These are phyloP conservation scores for Palaemon carinicauda DNA, from an alignment of 1,140 invertebrate species.

Conservation along the genomic window DNA sequence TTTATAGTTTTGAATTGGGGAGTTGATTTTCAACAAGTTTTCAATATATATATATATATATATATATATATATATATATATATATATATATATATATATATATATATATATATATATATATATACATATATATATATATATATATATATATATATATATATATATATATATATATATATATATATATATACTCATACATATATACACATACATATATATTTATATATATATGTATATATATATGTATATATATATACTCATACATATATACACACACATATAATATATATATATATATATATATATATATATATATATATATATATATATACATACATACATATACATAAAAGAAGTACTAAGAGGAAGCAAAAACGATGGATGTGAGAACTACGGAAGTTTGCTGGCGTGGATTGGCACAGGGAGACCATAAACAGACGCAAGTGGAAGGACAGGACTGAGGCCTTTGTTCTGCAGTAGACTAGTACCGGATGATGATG, in stretches of 20 bases:
- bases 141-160: neutral
- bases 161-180: neutral
- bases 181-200: neutral
- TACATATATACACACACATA: neutral
- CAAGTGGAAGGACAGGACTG: too few species aligned
- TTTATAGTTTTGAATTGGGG: too few species aligned
- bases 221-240: neutral
- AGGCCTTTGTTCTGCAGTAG: too few species aligned
- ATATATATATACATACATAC: neutral
- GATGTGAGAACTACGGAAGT: too few species aligned
- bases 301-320: conserved; percentile 2
- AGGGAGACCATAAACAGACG: too few species aligned
- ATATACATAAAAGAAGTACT: too few species aligned
- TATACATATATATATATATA: neutral
- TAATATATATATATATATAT: conserved; percentile 2
- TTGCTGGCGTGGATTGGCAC: too few species aligned
- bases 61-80: neutral
- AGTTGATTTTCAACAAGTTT: too few species aligned
- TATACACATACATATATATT: neutral
- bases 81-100: neutral
- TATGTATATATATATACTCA: neutral
- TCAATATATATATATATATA: neutral
- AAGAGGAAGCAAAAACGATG: too few species aligned
- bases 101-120: neutral
- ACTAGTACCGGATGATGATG: too few species aligned